Evolutionary conservation across 1,140 invertebrate species (phyloP), one percentile per base, ranked within the genome.

Genomic region (Paracyclopina nana): DNA sequence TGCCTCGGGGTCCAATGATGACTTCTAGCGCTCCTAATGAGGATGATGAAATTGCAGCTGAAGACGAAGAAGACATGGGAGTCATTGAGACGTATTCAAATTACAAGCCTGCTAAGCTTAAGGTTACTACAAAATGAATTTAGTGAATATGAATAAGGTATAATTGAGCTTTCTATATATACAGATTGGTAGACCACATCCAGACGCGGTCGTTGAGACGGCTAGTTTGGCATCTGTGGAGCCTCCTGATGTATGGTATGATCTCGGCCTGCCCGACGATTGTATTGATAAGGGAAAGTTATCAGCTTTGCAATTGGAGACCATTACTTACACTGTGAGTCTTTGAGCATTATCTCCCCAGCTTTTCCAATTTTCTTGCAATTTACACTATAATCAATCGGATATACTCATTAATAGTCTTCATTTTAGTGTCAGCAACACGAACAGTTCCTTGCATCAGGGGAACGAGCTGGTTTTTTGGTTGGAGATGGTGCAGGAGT

Each of bases 401-500:
- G n/a, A n/a, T n/a, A n/a, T n/a, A n/a, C n/a, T n/a, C n/a, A n/a
- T n/a, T n/a, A n/a, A n/a, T n/a, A n/a, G n/a, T n/a, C 0, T n/a
- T n/a, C n/a, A n/a, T n/a, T n/a, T n/a, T n/a, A n/a, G n/a, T 86
- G 82, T 25, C 94, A 99, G 65, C 86, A 91, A 45, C 94, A 99
- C 64, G 81, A 91, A 59, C 81, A 85, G 59, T 72, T 85, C 43
- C 68, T 98, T 57, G 84, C 85, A 0, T 83, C 90, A 67, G 83
- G 83, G 29, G 77, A 79, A 28, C 67, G 95, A 40, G 87, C 88
- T 30, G 95, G 94, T 26, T 99, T 95, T 70, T 73, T 99, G 0
- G 87, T 99, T 53, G 86, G 80, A 73, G 94, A 99, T 68, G 95
- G 95, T 55, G 94, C 95, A 56, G 95, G 94, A 63, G 94, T 99